Percentiles rank a stretch among this genome's conserved stretches.
These are phyloP conservation scores for Gasterosteus nipponicus DNA, from an alignment of 2,113 vertebrate genomes.

Conservation along the genomic window DNA sequence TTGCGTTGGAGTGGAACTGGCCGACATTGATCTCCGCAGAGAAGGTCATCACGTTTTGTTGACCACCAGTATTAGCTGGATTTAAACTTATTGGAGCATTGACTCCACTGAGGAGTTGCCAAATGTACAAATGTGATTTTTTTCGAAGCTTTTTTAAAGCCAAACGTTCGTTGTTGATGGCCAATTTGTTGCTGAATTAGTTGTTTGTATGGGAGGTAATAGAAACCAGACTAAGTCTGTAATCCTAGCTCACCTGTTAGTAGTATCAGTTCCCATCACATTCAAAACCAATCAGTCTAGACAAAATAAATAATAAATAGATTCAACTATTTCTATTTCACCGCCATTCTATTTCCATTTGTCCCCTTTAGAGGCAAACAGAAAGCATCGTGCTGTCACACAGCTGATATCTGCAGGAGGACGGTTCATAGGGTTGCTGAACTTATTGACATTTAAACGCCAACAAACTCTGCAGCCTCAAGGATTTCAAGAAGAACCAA, in stretches of 20 bases:
- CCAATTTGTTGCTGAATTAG: neutral
- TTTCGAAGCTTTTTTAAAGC: neutral
- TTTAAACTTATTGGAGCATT: neutral
- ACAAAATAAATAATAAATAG: slow-evolving; percentile 18
- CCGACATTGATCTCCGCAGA: neutral
- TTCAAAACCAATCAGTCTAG: neutral
- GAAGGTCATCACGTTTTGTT: slow-evolving; percentile 11
- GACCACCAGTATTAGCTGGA: slow-evolving; percentile 8
- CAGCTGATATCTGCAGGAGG: no score
- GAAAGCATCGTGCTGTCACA: no score
- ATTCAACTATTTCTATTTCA: neutral
- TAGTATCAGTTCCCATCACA: slow-evolving; percentile 15
- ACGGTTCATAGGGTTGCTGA: no score
- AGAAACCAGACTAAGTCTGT: slow-evolving; percentile 28
- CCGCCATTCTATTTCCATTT: no score
- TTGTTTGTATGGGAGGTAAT: neutral
- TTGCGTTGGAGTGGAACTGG: slow-evolving; percentile 14
- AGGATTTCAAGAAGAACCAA: neutral
- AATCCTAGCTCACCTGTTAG: slow-evolving; percentile 27
- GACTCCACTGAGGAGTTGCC: neutral
- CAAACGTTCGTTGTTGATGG: neutral
- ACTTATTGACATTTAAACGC: no score
- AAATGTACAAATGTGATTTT: neutral
- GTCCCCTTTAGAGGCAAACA: no score
- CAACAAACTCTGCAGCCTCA: no score